Percentiles rank a stretch among this genome's conserved stretches.
phyloP scores from a whole-genome alignment of 1,140 invertebrate genomes.

The Diabrotica virgifera region DNA sequence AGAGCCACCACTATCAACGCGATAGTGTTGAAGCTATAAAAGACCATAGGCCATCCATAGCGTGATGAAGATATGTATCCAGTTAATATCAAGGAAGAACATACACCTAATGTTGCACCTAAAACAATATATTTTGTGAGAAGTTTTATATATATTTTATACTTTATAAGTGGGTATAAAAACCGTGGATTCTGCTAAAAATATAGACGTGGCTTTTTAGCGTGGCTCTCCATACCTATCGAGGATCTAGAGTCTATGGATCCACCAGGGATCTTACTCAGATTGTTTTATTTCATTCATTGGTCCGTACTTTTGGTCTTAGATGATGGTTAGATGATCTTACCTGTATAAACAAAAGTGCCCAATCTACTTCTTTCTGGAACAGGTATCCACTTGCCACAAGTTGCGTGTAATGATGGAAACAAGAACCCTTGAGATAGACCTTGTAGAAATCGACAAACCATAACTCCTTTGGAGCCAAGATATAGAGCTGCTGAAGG shows the following conservation, averaged over 20 bases:
- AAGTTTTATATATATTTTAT: too few species aligned
- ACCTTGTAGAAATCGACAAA: slow-evolving; percentile 69
- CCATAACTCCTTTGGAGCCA: slow-evolving; percentile 60
- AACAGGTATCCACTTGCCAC: slow-evolving; percentile 73
- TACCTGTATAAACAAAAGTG: slow-evolving; percentile 53
- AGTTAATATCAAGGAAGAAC: slow-evolving; percentile 67
- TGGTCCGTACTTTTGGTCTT: too few species aligned
- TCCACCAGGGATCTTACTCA: too few species aligned
- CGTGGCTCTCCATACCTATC: too few species aligned
- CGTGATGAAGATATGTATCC: slow-evolving; percentile 63
- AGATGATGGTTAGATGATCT: slow-evolving; percentile 38
- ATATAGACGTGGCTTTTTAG: too few species aligned
- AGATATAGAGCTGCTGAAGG: slow-evolving; percentile 46
- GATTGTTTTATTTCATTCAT: too few species aligned
- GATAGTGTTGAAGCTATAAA: slow-evolving; percentile 70
- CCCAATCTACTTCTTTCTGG: slow-evolving; percentile 58
- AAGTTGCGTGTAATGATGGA: slow-evolving; percentile 72
- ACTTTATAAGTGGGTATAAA: too few species aligned
- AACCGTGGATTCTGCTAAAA: too few species aligned
- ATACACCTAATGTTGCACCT: slow-evolving; percentile 70
- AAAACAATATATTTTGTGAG: slow-evolving; percentile 6
- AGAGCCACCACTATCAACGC: slow-evolving; percentile 59
- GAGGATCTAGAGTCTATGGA: too few species aligned
- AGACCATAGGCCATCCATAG: slow-evolving; percentile 75
- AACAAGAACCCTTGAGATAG: slow-evolving; percentile 75